Conservation (phyloP, 2,113 vertebrate species). For the Barbus barbus region DNA sequence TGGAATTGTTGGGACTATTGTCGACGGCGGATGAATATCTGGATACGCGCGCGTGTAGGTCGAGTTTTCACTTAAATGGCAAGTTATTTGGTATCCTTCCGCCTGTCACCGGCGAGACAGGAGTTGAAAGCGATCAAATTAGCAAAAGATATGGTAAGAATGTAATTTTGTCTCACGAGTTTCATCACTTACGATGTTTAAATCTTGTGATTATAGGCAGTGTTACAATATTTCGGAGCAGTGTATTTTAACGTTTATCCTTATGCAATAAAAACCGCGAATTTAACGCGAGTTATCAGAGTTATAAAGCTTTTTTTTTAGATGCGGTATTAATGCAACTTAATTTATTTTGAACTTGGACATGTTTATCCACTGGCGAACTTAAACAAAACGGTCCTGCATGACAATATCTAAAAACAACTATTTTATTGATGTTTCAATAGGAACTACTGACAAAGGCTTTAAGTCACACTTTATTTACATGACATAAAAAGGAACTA, state of each 20-base stretch:
- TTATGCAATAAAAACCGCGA: background rate
- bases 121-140: background rate
- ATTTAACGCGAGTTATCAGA: background rate
- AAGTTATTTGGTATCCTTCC: background rate
- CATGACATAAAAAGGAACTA: constrained; percentile 79
- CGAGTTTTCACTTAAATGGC: no score
- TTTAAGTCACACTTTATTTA: constrained; percentile 82
- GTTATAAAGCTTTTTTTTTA: background rate
- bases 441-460: constrained; percentile 61
- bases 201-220: background rate
- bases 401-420: constrained; percentile 65
- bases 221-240: background rate
- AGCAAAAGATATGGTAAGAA: background rate
- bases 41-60: no score
- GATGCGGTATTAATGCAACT: background rate
- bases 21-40: background rate
- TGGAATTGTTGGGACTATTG: background rate
- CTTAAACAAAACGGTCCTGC: constrained; percentile 63
- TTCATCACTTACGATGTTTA: background rate
- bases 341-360: background rate
- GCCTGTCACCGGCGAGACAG: background rate
- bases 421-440: constrained; percentile 70
- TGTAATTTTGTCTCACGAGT: background rate
- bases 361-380: background rate
- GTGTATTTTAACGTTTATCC: background rate